phyloP scores from a whole-genome alignment of 2,113 vertebrate genomes.

The Polyodon spathula region DNA sequence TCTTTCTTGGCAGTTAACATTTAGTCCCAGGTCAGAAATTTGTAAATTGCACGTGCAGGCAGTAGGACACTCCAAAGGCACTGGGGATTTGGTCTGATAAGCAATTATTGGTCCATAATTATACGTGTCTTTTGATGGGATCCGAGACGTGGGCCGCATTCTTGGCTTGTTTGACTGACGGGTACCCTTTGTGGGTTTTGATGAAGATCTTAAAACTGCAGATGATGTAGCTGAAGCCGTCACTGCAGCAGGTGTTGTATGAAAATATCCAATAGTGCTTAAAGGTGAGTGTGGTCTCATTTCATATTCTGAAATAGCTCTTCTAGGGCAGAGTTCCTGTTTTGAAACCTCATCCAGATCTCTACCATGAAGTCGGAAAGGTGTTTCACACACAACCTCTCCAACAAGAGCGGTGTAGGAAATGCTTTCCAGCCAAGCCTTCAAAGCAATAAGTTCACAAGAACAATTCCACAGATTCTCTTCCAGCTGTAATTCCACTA shows the following conservation, averaged over 20 bases:
- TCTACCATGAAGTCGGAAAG: constrained; percentile 88
- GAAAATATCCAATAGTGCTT: constrained; percentile 90
- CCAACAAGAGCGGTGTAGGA: constrained; percentile 91
- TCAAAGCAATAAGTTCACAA: constrained; percentile 89
- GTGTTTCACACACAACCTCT: constrained; percentile 94
- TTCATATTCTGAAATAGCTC: constrained; percentile 79
- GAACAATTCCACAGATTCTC: constrained; percentile 98
- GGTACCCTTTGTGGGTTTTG: constrained; percentile 85
- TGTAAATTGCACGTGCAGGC: constrained; percentile 95
- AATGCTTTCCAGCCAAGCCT: constrained; percentile 96
- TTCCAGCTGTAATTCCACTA: constrained; percentile 95
- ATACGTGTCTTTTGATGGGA: constrained; percentile 78
- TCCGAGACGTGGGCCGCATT: constrained; percentile 80
- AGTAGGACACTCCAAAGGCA: constrained; percentile 98
- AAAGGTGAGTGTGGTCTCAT: constrained; percentile 80
- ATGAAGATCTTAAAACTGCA: constrained; percentile 82
- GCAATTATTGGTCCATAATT: constrained; percentile 95
- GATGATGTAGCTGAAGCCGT: constrained; percentile 89
- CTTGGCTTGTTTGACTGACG: constrained; percentile 83
- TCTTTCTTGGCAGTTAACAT: constrained; percentile 96
- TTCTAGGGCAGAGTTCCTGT: constrained; percentile 88
- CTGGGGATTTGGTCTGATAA: constrained; percentile 98
- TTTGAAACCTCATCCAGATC: constrained; percentile 94
- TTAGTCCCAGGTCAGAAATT: constrained; percentile 94
- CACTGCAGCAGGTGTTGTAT: constrained; percentile 81